These are phyloP conservation scores for Acanthacorydalis orientalis DNA, from an alignment of 2,888 invertebrate species.

Conservation along the genomic window DNA sequence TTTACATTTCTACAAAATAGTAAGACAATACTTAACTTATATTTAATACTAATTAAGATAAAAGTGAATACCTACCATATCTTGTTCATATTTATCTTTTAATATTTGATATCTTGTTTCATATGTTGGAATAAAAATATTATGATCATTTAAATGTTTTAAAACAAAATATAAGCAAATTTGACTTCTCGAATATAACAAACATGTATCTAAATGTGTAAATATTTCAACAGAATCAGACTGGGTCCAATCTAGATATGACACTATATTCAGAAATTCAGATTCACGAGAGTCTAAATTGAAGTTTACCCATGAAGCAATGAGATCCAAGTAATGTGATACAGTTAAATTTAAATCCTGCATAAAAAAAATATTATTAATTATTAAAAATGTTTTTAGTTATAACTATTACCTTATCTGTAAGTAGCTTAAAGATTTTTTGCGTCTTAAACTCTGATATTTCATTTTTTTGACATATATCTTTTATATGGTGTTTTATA, in stretches of 20 bases:
- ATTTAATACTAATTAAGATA: background rate
- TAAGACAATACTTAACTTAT: background rate
- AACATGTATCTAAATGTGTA: conserved; percentile 37
- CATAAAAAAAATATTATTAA: conserved; percentile 8
- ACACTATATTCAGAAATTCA: conserved; percentile 34
- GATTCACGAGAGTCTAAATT: conserved; percentile 31
- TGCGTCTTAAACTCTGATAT: conserved; percentile 29
- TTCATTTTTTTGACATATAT: conserved; percentile 35
- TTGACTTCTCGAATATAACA: conserved; percentile 37
- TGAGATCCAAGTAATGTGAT: conserved; percentile 27
- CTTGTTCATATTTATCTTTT: conserved; percentile 29
- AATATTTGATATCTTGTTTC: conserved; percentile 29
- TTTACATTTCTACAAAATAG: background rate
- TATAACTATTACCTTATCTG: conserved; percentile 27
- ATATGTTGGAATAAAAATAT: conserved; percentile 30
- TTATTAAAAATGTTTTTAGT: background rate
- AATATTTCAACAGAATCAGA: conserved; percentile 30
- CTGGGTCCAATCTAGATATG: conserved; percentile 28
- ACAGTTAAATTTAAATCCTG: conserved; percentile 24
- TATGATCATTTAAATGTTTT: conserved; percentile 24
- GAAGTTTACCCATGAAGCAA: conserved; percentile 35
- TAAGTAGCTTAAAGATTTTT: conserved; percentile 33
- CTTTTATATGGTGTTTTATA: conserved; percentile 32
- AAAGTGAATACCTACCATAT: conserved; percentile 10
- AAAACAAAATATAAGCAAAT: conserved; percentile 37